phyloP scores from a whole-genome alignment of 2,797 vertebrate species.

The Danio jaintianensis region DNA sequence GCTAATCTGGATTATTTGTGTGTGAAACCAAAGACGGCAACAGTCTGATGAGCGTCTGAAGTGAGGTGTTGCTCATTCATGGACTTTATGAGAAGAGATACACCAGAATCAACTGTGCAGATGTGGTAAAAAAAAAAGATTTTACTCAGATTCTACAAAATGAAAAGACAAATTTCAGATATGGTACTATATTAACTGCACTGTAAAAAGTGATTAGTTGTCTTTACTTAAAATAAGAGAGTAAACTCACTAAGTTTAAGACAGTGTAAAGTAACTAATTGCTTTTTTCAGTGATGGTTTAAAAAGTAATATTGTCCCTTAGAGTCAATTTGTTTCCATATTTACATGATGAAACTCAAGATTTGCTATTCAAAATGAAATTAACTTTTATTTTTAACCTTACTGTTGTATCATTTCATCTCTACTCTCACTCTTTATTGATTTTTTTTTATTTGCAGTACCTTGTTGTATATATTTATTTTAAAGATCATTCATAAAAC shows the following conservation, averaged over 20 bases:
- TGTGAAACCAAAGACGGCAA: slow-evolving; percentile 71
- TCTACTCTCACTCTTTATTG: background rate
- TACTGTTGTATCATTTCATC: background rate
- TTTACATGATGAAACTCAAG: background rate
- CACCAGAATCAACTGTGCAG: slow-evolving; percentile 67
- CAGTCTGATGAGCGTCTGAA: slow-evolving; percentile 73
- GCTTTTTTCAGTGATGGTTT: too few species aligned
- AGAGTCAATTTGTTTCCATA: background rate
- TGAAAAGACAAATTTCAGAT: background rate
- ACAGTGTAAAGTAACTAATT: too few species aligned
- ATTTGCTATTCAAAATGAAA: too few species aligned
- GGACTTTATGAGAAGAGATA: slow-evolving; percentile 69
- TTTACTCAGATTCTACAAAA: background rate
- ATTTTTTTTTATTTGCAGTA: background rate
- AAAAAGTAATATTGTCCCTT: background rate
- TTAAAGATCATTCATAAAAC: too few species aligned
- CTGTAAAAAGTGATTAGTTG: too few species aligned
- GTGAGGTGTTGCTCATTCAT: slow-evolving; percentile 61
- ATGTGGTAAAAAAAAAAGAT: slow-evolving; percentile 57
- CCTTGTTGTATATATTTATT: too few species aligned
- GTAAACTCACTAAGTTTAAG: too few species aligned
- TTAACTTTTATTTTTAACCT: background rate
- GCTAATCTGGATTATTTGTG: slow-evolving; percentile 78
- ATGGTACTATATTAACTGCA: background rate
- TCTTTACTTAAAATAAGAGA: too few species aligned